Evolutionary conservation across 2,797 vertebrate species (phyloP), one percentile per base, ranked within the genome.

Genomic region (Pseudopleuronectes americanus): DNA sequence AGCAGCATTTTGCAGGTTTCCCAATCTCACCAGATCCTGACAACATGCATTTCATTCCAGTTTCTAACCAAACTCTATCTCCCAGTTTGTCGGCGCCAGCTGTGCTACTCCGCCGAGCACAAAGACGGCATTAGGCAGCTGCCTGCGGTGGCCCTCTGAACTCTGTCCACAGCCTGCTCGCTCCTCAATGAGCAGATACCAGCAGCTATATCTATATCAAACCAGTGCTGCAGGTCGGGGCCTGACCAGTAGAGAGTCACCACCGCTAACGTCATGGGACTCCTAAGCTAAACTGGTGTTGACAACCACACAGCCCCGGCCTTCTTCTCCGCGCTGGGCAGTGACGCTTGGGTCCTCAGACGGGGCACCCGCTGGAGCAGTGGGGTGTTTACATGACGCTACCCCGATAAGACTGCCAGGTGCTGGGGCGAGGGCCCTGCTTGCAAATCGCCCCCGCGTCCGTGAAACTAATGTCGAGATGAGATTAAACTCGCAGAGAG

Each of bases 251-350:
- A 92, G 94, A 95, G 89, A n/a, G n/a, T n/a, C n/a, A n/a, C 92
- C 90, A 84, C 57, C 69, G 79, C 94, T 93, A 47, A 83, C 85
- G 93, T 87, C 90, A 86, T 52, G 73, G 92, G 88, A 68, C 78
- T 88, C 87, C 92, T 85, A 89, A 92, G 71, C 85, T 94, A 97
- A 96, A 96, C 94, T 82, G 76, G 59, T 95, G 92, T 94, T 96
- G 95, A 96, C 96, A 96, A 93, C 95, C 96, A 96, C 94, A 93
- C 72, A 95, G 86, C 92, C 93, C 43, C 83, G 90, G 93, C 93
- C 68, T 87, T 90, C 91, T 87, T 69, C 55, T 63, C 77, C 81
- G 74, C 80, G 87, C 90, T 79, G 87, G 59, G 83, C 81, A 0
- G 38, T 38, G 88, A 89, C 85, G 87, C 87, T 89, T 88, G 86